phyloP scores from a whole-genome alignment of 2,113 vertebrate species.

The Narcine bancroftii region DNA sequence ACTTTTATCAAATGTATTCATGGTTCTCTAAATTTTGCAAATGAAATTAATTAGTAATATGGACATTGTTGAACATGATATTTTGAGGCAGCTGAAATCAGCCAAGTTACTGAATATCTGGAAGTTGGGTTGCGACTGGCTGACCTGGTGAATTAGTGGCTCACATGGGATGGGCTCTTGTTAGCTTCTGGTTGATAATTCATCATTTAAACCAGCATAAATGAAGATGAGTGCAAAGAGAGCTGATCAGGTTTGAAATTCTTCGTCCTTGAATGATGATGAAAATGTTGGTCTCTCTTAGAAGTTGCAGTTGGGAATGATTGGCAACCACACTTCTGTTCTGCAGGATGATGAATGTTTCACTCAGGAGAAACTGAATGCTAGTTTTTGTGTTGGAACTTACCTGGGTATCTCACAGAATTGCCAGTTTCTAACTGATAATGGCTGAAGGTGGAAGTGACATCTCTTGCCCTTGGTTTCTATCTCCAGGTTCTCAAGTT shows the following conservation, averaged over 20 bases:
- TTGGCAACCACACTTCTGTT: not conserved
- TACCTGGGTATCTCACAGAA: too few relatives aligned
- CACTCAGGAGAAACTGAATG: not conserved
- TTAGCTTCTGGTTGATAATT: not conserved
- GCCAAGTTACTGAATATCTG: not conserved
- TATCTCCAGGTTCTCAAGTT: too few relatives aligned
- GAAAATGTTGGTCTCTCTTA: not conserved
- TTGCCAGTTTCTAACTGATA: too few relatives aligned
- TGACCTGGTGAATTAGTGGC: not conserved
- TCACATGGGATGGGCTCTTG: not conserved
- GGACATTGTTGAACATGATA: not conserved
- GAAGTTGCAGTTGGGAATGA: not conserved
- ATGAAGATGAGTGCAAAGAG: not conserved
- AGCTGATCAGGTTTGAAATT: not conserved
- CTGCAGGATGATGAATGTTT: not conserved
- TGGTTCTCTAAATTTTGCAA: not conserved
- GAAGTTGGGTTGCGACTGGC: not conserved
- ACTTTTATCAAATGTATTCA: not conserved
- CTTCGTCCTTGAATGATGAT: not conserved
- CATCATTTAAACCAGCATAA: not conserved
- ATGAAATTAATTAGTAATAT: not conserved
- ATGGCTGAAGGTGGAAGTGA: too few relatives aligned
- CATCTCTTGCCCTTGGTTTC: too few relatives aligned
- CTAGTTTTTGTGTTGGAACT: too few relatives aligned
- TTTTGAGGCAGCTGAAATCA: not conserved